These are phyloP conservation scores for Myoxocephalus aenaeus DNA, from an alignment of 2,797 vertebrate species.

Conservation along the genomic window DNA sequence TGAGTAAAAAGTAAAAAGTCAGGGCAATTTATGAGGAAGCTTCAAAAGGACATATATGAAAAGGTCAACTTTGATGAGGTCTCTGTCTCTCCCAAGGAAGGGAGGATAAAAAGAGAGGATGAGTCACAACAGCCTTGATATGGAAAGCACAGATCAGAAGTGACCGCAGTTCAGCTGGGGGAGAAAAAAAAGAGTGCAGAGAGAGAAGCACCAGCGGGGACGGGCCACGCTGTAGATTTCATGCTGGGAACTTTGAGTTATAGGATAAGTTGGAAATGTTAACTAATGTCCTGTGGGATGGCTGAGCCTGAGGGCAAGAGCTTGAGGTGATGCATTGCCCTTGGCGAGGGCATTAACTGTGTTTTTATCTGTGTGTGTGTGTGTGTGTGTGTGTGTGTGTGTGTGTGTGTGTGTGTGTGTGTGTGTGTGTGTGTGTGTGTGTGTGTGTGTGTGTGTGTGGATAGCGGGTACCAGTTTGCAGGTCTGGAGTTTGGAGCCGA, in stretches of 20 bases:
- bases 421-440: conserved; percentile 37
- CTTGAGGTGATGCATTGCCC: conserved; percentile 51
- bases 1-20: conserved; percentile 75
- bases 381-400: conserved; percentile 16
- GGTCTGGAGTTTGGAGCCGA: conserved; percentile 94
- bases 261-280: conserved; percentile 63
- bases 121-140: conserved; percentile 69
- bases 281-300: conserved; percentile 49
- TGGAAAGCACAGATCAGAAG: conserved; percentile 69
- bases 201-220: conserved; percentile 26
- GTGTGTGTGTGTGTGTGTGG: conserved; percentile 34
- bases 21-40: conserved; percentile 73
- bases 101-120: conserved; percentile 48
- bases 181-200: conserved; percentile 2
- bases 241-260: conserved; percentile 35
- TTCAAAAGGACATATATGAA: conserved; percentile 74
- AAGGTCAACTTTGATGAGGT: conserved; percentile 80
- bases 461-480: conserved; percentile 92
- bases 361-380: not conserved
- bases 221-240: not conserved
- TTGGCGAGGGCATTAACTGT: conserved; percentile 30
- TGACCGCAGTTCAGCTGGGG: conserved; percentile 48
- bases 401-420: conserved; percentile 42
- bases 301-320: conserved; percentile 44
- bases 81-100: conserved; percentile 59